phyloP scores from a whole-genome alignment of 2,797 vertebrate species.

The Peromyscus melanophrys region DNA sequence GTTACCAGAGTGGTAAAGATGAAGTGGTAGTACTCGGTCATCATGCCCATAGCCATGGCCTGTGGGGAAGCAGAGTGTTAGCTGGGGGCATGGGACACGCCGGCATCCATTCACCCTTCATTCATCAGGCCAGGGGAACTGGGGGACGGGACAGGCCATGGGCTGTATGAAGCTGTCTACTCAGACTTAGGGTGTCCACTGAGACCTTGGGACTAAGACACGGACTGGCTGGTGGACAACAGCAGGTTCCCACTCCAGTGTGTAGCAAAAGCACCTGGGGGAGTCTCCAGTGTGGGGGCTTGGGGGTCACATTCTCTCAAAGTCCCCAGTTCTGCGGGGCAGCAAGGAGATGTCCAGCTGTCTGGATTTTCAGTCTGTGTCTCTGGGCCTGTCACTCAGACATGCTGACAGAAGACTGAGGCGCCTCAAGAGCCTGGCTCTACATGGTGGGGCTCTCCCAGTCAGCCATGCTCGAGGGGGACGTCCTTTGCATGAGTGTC shows the following conservation, averaged over 20 bases:
- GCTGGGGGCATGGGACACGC: accelerated
- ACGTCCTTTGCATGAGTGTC: neutral
- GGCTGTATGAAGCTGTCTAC: neutral
- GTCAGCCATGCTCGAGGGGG: neutral
- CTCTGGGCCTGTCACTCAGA: neutral
- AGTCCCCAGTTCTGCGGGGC: neutral
- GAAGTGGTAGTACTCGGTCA: conserved; percentile 99
- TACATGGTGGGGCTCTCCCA: neutral
- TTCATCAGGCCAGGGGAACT: neutral
- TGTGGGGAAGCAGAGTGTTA: conserved; percentile 87
- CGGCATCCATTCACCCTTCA: too few species aligned
- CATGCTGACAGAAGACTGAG: neutral
- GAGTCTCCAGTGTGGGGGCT: neutral
- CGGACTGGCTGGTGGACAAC: neutral
- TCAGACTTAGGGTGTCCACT: neutral
- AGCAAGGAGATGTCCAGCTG: accelerated
- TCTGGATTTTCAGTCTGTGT: neutral
- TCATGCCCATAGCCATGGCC: conserved; percentile 99
- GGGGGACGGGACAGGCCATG: accelerated
- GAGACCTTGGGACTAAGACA: neutral
- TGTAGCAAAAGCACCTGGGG: neutral
- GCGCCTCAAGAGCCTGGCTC: neutral
- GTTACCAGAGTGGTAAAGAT: conserved; percentile 99
- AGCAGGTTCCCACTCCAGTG: neutral
- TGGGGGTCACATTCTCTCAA: neutral